Evolutionary conservation across 2,113 vertebrate species (phyloP), one percentile per base, ranked within the genome.

Genomic region (Cyrtonyx montezumae): DNA sequence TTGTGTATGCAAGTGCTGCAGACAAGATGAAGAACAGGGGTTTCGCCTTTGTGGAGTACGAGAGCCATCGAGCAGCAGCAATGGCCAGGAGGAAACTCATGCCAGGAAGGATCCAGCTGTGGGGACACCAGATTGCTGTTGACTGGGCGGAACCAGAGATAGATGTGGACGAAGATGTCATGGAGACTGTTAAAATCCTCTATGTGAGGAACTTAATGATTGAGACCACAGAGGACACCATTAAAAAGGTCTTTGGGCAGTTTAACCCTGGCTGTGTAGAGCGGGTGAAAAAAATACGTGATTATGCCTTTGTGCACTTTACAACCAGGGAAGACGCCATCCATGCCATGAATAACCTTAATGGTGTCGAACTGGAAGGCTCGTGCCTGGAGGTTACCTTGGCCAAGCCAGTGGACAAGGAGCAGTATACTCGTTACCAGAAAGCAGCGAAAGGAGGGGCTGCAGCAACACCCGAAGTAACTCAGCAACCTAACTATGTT

Each of bases 11-110:
- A 78, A 99, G 99, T 0, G 99, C 99, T 0, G 99, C 99, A 13
- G 99, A 99, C 97, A 99, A 99, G 97, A 99, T 99, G 99, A 99
- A 99, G 97, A 99, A 99, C 96, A 98, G 99, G 67, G 99, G 99
- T 87, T 99, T 99, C 3, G 99, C 99, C 90, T 99, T 99, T 10
- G 99, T 99, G 62, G 99, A 99, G 92, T 99, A 99, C 5, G 99
- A 99, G 95, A 99, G 99, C 45, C 99, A 99, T 94, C 98, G 99
- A 42, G 99, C 99, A 2, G 99, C 99, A 0, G 99, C 99, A 67
- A 99, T 99, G 99, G 99, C 99, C 37, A 98, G 99, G 91, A 98
- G 99, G 90, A 99, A 99, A 96, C 97, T 99, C 91, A 99, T 99
- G 99, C 99, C 99, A 0, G 99, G 99, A 51, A 98, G 99, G 71